phyloP scores from a whole-genome alignment of 1,140 invertebrate genomes.

The Trichonephila inaurata region DNA sequence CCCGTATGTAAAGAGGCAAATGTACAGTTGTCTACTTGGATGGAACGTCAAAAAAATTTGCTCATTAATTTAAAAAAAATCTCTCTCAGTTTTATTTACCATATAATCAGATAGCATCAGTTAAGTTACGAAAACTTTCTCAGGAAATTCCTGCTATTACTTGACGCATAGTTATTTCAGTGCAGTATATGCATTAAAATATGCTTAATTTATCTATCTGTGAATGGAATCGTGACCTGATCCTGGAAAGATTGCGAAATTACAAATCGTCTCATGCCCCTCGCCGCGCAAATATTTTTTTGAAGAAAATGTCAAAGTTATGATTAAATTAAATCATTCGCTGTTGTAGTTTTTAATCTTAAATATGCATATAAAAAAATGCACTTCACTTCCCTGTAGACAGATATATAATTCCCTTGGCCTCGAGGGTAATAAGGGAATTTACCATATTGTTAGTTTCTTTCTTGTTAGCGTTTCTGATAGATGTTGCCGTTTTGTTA shows the following conservation, averaged over 20 bases:
- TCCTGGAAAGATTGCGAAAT: background rate
- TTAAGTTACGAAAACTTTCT: no score
- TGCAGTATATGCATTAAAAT: no score
- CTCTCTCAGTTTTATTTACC: no score
- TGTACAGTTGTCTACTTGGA: no score
- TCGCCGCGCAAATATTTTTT: no score
- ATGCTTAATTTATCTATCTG: no score
- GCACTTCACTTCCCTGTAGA: background rate
- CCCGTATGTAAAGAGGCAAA: no score
- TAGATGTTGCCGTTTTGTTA: background rate
- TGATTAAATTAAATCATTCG: constrained; percentile 4
- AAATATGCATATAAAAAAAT: background rate
- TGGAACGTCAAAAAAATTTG: no score
- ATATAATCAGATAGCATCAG: no score
- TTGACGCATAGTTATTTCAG: no score
- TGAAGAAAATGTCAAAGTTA: background rate
- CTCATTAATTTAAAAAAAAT: no score
- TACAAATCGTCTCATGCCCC: background rate
- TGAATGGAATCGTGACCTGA: background rate
- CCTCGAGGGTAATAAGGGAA: background rate
- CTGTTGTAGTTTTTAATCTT: background rate
- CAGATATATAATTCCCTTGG: background rate
- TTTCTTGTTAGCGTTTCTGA: background rate
- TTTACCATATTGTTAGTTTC: background rate
- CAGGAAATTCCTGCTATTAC: no score